A percentile compares a stretch with the other conserved stretches of the same genome.
Evolutionary conservation across 2,113 vertebrate species (phyloP).

Genomic region (Protobothrops flavoviridis): DNA sequence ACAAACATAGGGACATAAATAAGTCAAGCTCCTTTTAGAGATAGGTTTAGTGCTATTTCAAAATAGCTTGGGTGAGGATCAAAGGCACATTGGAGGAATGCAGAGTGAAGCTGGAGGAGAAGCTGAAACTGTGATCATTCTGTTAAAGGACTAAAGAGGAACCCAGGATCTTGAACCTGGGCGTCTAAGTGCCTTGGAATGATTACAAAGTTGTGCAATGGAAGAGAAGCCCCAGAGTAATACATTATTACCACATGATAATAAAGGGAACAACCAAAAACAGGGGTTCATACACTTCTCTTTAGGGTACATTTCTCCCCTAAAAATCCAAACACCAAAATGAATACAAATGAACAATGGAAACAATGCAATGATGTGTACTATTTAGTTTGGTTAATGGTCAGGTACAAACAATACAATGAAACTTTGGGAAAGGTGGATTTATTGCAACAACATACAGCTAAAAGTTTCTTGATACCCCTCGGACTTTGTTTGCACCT

Average conservation of each 20-base stretch:
- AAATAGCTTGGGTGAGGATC: not conserved
- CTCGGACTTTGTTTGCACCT: not conserved
- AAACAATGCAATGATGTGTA: not conserved
- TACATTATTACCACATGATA: not conserved
- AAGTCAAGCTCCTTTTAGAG: not conserved
- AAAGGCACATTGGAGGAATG: not conserved
- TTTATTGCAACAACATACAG: not conserved
- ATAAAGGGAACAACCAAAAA: not conserved
- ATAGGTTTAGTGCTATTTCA: not conserved
- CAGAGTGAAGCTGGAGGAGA: not conserved
- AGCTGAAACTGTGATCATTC: not conserved
- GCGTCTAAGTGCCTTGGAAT: not conserved
- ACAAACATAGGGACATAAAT: not conserved
- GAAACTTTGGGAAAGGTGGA: not conserved
- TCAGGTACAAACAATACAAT: not conserved
- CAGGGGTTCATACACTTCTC: not conserved
- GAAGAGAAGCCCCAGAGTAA: not conserved
- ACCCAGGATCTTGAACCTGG: not conserved
- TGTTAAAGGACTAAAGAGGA: not conserved
- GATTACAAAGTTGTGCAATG: not conserved
- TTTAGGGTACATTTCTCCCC: not conserved
- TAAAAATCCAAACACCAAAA: not conserved
- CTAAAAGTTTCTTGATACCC: not conserved
- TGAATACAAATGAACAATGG: not conserved
- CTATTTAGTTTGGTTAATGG: not conserved